Evolutionary conservation across 35 echinoderm and acorn worm species (phyloP).

Genomic region (Apostichopus japonicus): DNA sequence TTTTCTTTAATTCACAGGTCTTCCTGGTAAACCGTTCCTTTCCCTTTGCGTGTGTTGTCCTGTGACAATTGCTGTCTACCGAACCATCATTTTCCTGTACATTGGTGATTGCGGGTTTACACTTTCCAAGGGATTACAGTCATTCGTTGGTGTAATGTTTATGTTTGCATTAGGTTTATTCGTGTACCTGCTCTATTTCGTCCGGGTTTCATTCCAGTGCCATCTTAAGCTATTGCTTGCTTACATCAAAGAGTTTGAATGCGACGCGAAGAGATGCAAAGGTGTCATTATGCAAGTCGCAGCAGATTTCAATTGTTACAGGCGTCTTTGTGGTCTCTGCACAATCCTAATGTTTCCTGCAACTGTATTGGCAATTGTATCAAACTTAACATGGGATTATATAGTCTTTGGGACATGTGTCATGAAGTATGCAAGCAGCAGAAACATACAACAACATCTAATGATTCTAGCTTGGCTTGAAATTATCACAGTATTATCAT

Average conservation of each 20-base stretch:
- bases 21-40: neutral
- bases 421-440: neutral
- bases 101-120: no score
- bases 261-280: no score
- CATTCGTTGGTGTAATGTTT: no score
- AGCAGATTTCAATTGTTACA: slow-evolving; percentile 14
- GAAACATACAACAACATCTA: neutral
- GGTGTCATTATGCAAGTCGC: no score
- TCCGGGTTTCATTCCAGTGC: no score
- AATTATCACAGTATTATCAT: neutral
- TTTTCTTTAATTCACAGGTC: neutral
- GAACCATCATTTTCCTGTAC: no score
- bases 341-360: neutral
- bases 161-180: no score
- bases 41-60: neutral
- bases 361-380: neutral
- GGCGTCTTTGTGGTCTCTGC: neutral
- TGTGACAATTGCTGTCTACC: neutral
- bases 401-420: neutral
- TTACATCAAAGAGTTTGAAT: no score
- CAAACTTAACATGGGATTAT: neutral
- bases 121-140: no score
- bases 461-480: neutral
- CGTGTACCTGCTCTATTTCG: no score
- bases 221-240: no score